Evolutionary conservation across 1,140 invertebrate species (phyloP).

Genomic region (Patella vulgata): DNA sequence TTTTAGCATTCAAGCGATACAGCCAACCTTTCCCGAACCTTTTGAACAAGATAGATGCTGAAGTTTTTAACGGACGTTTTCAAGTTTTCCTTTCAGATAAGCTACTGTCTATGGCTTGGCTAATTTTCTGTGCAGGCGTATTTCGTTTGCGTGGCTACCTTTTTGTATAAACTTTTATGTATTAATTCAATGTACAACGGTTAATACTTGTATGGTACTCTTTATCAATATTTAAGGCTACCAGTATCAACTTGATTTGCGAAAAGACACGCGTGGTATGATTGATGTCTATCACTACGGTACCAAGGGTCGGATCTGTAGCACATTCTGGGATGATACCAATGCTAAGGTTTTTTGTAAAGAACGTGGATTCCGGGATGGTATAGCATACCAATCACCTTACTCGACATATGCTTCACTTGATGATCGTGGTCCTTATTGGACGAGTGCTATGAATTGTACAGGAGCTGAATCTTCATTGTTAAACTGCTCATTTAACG

Average conservation of each 20-base stretch:
- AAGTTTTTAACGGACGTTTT: no score
- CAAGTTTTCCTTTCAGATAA: no score
- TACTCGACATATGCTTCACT: neutral
- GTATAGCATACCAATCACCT: conserved; percentile 12
- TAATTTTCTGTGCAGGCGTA: no score
- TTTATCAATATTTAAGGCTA: conserved; percentile 11
- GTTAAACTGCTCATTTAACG: neutral
- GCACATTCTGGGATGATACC: conserved; percentile 42
- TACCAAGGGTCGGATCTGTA: conserved; percentile 50
- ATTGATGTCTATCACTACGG: conserved; percentile 50
- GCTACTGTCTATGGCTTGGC: no score
- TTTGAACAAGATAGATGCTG: no score
- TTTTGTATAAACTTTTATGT: conserved; percentile 21
- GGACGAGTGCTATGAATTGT: conserved; percentile 10
- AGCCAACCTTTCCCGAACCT: no score
- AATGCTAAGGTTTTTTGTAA: conserved; percentile 34
- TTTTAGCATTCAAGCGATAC: no score
- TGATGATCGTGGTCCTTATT: conserved; percentile 2
- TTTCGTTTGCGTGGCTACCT: no score
- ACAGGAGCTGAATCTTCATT: conserved; percentile 1
- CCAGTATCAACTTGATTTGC: conserved; percentile 15
- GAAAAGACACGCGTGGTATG: conserved; percentile 30
- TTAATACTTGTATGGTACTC: conserved; percentile 17
- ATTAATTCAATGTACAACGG: conserved; percentile 7
- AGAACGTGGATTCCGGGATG: conserved; percentile 26